A percentile compares a stretch with the other conserved stretches of the same genome.
These are phyloP conservation scores for Chloroclystis v-ata DNA, from an alignment of 2,888 invertebrate species.

Conservation along the genomic window DNA sequence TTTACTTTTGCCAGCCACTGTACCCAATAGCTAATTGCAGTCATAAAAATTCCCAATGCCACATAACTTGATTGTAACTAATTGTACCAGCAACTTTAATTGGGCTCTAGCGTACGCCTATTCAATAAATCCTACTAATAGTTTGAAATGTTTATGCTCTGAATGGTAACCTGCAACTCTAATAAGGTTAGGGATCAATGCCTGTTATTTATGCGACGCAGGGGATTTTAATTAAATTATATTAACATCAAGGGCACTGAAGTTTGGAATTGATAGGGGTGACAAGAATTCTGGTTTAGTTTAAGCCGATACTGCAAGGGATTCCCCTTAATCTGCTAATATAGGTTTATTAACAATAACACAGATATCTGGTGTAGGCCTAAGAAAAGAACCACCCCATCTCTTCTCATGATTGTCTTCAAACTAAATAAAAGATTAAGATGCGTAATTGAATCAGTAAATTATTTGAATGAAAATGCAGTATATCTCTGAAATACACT, in stretches of 20 bases:
- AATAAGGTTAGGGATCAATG: constrained; percentile 43
- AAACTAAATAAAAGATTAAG: too few relatives aligned
- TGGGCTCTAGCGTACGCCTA: constrained; percentile 23
- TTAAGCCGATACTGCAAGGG: too few relatives aligned
- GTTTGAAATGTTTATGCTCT: constrained; percentile 35
- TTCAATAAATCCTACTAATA: constrained; percentile 45
- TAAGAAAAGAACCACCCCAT: too few relatives aligned
- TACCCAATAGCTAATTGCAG: constrained; percentile 2
- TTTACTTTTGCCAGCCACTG: neutral
- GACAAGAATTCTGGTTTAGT: neutral
- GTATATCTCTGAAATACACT: too few relatives aligned
- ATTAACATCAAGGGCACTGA: constrained; percentile 16
- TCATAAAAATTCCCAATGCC: constrained; percentile 7
- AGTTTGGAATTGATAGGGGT: neutral
- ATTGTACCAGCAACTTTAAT: constrained; percentile 19
- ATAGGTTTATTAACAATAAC: too few relatives aligned
- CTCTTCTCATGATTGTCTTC: too few relatives aligned
- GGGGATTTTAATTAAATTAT: constrained; percentile 42
- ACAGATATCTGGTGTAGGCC: too few relatives aligned
- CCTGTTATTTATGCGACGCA: constrained; percentile 38
- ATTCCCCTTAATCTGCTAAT: too few relatives aligned
- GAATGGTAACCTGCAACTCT: constrained; percentile 34
- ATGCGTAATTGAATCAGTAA: too few relatives aligned
- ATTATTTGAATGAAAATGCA: too few relatives aligned
- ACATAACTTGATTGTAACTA: constrained; percentile 13